Percentiles rank a stretch among this genome's conserved stretches.
Evolutionary conservation across 2,797 vertebrate genomes (phyloP).

Genomic region (Microcaecilia unicolor): DNA sequence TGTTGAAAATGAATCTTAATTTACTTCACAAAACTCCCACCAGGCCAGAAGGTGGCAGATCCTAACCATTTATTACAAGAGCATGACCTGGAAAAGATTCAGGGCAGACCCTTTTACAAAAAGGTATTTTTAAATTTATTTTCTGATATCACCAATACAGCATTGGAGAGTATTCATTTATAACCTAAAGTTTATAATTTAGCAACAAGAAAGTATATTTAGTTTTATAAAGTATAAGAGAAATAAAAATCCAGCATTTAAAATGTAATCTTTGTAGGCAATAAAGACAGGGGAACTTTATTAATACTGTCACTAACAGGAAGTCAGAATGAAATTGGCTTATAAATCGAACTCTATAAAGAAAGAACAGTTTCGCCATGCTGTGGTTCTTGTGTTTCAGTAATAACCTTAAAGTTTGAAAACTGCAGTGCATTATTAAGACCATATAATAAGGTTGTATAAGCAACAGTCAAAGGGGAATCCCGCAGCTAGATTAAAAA

Average conservation of each 20-base stretch:
- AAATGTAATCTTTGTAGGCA: conserved; percentile 14
- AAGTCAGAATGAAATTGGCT: conserved; percentile 44
- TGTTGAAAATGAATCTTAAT: not conserved
- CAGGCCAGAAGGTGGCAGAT: conserved; percentile 52
- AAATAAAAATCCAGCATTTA: no score
- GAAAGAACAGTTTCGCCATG: conserved; percentile 34
- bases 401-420: conserved; percentile 25
- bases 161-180: conserved; percentile 12
- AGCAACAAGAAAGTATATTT: conserved; percentile 15
- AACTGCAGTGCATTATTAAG: no score
- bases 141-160: conserved; percentile 16
- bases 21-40: not conserved
- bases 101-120: conserved; percentile 4
- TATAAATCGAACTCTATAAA: conserved; percentile 41
- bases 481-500: no score
- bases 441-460: no score
- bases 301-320: conserved; percentile 37
- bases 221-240: conserved; percentile 12
- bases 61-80: conserved; percentile 42
- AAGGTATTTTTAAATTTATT: conserved; percentile 44
- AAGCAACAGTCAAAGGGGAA: no score
- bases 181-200: conserved; percentile 1
- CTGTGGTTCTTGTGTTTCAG: conserved; percentile 17
- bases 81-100: not conserved
- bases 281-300: conserved; percentile 16